Percentiles rank a stretch among this genome's conserved stretches.
Conservation (phyloP, 23 tunicate genomes). For the Trididemnum clinides region DNA sequence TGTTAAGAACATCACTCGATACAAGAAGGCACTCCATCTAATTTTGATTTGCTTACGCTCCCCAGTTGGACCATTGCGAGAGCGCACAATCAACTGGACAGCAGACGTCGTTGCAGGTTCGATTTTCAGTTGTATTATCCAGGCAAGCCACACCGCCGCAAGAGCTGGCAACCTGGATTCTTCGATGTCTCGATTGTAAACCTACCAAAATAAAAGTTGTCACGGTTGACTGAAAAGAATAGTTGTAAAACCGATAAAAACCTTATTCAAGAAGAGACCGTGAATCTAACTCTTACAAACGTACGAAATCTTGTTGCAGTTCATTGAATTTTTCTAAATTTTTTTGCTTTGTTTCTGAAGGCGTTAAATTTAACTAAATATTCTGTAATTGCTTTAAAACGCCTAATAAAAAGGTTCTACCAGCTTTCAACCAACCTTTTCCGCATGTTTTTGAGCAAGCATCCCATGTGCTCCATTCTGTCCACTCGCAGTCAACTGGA, state of each 20-base stretch:
- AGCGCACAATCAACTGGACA: neutral
- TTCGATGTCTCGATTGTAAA: slow-evolving; percentile 8
- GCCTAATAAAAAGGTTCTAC: too few relatives aligned
- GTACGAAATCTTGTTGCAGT: too few relatives aligned
- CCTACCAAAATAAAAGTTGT: neutral
- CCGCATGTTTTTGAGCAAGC: slow-evolving; percentile 33
- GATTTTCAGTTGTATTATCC: neutral
- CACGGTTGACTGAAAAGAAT: neutral
- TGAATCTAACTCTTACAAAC: too few relatives aligned
- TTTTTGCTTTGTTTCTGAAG: too few relatives aligned
- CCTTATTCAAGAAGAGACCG: too few relatives aligned
- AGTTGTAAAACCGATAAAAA: too few relatives aligned
- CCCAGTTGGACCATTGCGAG: neutral
- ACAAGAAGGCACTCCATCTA: too few relatives aligned
- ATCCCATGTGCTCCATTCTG: slow-evolving; percentile 26
- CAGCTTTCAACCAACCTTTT: too few relatives aligned
- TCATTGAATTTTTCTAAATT: too few relatives aligned
- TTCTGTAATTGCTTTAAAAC: too few relatives aligned
- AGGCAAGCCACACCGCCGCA: neutral
- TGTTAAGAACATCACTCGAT: too few relatives aligned
- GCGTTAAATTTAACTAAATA: too few relatives aligned
- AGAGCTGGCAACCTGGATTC: neutral
- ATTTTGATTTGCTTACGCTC: neutral
- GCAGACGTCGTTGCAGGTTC: neutral
- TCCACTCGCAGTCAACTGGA: slow-evolving; percentile 48